Percentiles rank a stretch among this genome's conserved stretches.
phyloP scores from a whole-genome alignment of 2,113 vertebrate species.

The Chrysochloris asiatica region DNA sequence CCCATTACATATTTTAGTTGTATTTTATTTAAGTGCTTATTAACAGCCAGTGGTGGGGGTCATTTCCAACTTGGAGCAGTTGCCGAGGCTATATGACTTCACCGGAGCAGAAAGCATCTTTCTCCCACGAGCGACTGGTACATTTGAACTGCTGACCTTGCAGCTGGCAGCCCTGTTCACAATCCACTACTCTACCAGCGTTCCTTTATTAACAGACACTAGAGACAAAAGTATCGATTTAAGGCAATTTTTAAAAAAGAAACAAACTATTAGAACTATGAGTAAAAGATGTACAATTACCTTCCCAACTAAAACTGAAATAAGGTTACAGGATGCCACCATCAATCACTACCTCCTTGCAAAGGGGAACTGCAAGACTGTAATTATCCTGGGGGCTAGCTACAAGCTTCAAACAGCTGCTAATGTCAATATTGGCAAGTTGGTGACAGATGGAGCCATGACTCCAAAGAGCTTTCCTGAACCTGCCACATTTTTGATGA shows the following conservation, averaged over 20 bases:
- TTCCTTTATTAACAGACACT: neutral
- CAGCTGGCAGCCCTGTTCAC: too few species aligned
- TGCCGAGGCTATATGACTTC: too few species aligned
- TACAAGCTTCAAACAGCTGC: neutral
- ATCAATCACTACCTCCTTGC: neutral
- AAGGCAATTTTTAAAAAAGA: conserved; percentile 1
- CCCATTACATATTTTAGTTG: too few species aligned
- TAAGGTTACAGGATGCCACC: neutral
- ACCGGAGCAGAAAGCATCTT: too few species aligned
- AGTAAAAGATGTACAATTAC: neutral
- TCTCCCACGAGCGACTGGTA: too few species aligned
- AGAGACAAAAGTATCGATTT: neutral
- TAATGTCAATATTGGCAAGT: neutral
- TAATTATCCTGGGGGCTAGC: conserved; percentile 28
- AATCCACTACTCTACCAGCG: too few species aligned
- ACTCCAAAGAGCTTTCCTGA: neutral
- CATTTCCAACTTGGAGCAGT: too few species aligned
- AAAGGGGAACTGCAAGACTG: neutral
- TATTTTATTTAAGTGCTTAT: too few species aligned
- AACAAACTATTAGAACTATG: conserved; percentile 41
- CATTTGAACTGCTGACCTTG: too few species aligned
- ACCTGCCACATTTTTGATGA: neutral
- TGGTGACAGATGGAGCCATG: conserved; percentile 12
- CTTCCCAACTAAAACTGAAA: conserved; percentile 5
- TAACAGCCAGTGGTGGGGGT: too few species aligned